phyloP scores from a whole-genome alignment of 2,113 vertebrate genomes.

The Dipodomys stephensi region DNA sequence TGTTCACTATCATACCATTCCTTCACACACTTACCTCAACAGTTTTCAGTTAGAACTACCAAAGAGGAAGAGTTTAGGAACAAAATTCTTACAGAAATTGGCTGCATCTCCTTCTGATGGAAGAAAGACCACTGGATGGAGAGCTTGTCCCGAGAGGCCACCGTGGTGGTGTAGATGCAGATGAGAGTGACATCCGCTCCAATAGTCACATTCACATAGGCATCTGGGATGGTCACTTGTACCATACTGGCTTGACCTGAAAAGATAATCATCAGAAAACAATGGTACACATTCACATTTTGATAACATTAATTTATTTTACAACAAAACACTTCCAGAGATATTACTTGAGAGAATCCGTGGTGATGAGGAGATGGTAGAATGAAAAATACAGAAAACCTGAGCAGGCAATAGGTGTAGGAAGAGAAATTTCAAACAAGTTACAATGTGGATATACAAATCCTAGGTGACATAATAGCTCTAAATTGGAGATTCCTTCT shows the following conservation, averaged over 20 bases:
- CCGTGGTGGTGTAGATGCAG: conserved; percentile 73
- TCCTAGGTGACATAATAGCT: neutral
- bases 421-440: conserved; percentile 25
- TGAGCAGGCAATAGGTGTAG: conserved; percentile 9
- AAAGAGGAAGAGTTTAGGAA: conserved; percentile 2
- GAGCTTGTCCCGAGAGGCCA: conserved; percentile 51
- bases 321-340: conserved; percentile 30
- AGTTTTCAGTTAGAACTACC: conserved; percentile 46
- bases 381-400: neutral
- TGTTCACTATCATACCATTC: conserved; percentile 14
- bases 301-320: neutral
- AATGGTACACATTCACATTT: conserved; percentile 25
- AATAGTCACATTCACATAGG: conserved; percentile 69
- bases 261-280: conserved; percentile 71
- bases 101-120: conserved; percentile 44
- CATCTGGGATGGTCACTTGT: conserved; percentile 74
- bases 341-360: conserved; percentile 42
- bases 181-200: conserved; percentile 75
- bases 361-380: neutral
- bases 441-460: conserved; percentile 5
- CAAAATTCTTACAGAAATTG: conserved; percentile 70
- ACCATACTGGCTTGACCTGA: conserved; percentile 72
- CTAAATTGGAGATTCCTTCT: conserved; percentile 27
- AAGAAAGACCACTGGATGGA: conserved; percentile 78
- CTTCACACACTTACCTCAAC: neutral